Evolutionary conservation across 2,113 vertebrate genomes (phyloP), one percentile per base, ranked within the genome.

Genomic region (Macaca mulatta): DNA sequence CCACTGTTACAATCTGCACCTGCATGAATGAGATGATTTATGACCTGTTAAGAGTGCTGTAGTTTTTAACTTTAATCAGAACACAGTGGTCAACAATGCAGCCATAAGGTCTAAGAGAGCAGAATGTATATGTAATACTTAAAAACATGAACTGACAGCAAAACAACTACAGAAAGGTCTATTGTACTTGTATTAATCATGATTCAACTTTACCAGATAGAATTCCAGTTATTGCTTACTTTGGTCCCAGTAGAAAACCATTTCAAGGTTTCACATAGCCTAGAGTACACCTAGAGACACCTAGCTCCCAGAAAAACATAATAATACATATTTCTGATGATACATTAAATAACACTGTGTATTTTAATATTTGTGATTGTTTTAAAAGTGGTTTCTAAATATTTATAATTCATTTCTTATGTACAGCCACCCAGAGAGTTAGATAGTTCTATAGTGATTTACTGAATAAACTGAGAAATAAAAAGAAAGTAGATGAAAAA

Each of bases 11-110:
- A 92, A 85, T 86, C 78, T 79, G 11, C 3, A 87, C 85, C 70
- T 96, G 67, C 91, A 57, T 57, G 86, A 97, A 95, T 91, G 67
- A 96, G 69, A 64, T 95, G 87, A 97, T 94, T 97, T 95, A 97
- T 96, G 78, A 95, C 59, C 81, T 83, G 32, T 48, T 85, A 84
- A 92, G 35, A 6, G 6, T 70, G 38, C 45, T 96, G 67, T 91
- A 32, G 18, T 67, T 96, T 98, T 96, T 89, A 89, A 80, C 79
- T 94, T 97, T 93, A 96, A 96, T 95, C 84, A 89, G 79, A 45
- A 90, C 96, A 94, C 45, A 79, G 9, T 95, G 84, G 81, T 89
- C 77, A 96, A 89, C 40, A 3, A 17, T 74, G 23, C 14, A 86
- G 74, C 16, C 74, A 32, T 89, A 70, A 82, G 6, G 32, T 81